phyloP scores from a whole-genome alignment of 2,888 invertebrate species.

The Ryuthela nishihirai region DNA sequence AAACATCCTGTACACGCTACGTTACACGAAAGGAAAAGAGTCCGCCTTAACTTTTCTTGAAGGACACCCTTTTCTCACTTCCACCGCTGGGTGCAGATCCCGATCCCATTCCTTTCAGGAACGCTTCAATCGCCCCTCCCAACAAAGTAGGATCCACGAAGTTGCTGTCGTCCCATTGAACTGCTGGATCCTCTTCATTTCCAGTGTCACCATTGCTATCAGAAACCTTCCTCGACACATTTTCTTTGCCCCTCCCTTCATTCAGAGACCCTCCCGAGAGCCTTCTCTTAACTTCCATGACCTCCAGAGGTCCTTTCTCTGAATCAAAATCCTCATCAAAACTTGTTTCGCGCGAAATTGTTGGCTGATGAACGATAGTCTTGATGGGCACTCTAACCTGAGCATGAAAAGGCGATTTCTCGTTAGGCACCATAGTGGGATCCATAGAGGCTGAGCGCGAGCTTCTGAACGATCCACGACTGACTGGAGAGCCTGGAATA shows the following conservation, averaged over 20 bases:
- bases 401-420: background rate
- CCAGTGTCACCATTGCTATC: constrained; percentile 5
- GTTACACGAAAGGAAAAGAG: too few relatives aligned
- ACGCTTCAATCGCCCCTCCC: constrained; percentile 43
- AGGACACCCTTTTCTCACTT: constrained; percentile 39
- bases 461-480: constrained; percentile 15
- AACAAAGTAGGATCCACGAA: constrained; percentile 39
- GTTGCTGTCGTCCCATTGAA: constrained; percentile 41
- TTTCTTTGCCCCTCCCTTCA: too few relatives aligned
- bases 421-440: constrained; percentile 16
- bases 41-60: constrained; percentile 40
- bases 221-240: constrained; percentile 19
- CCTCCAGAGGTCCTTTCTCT: constrained; percentile 19
- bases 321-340: constrained; percentile 19
- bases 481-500: constrained; percentile 18
- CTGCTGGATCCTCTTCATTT: constrained; percentile 18
- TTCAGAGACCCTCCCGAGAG: constrained; percentile 22
- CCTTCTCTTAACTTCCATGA: constrained; percentile 20
- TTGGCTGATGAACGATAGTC: constrained; percentile 9
- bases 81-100: constrained; percentile 15
- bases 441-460: constrained; percentile 29
- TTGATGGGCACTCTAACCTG: constrained; percentile 3
- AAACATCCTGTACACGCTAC: too few relatives aligned
- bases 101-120: constrained; percentile 35
- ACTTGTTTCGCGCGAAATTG: background rate